Evolutionary conservation across 2,113 vertebrate species (phyloP).

Genomic region (Solea senegalensis): DNA sequence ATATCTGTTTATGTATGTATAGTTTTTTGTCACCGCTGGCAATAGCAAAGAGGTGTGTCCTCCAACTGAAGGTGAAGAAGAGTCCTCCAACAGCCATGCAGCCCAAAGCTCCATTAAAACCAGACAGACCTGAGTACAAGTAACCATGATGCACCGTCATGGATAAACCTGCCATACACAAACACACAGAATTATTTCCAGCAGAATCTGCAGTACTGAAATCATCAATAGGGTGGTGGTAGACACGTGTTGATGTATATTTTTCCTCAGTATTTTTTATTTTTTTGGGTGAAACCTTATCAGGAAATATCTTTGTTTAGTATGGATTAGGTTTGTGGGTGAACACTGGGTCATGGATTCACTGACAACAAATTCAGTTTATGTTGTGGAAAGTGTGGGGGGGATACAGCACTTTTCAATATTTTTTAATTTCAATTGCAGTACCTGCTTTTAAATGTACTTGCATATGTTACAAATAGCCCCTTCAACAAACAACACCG

Average conservation of each 20-base stretch:
- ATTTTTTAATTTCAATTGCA: no score
- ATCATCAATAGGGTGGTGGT: conserved; percentile 40
- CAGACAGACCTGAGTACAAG: conserved; percentile 76
- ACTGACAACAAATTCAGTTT: no score
- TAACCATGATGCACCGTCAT: conserved; percentile 64
- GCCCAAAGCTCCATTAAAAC: conserved; percentile 82
- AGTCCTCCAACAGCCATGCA: conserved; percentile 79
- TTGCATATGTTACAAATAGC: no score
- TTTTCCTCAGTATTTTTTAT: background rate
- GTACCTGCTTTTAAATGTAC: no score
- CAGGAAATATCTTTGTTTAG: conserved; percentile 17
- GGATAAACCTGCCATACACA: conserved; percentile 72
- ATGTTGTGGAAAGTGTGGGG: no score
- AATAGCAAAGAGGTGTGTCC: conserved; percentile 75
- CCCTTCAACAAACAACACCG: no score
- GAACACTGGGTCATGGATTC: no score
- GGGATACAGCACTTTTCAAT: no score
- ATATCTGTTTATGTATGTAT: background rate
- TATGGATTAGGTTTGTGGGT: no score
- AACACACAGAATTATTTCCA: background rate
- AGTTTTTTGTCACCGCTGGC: conserved; percentile 67
- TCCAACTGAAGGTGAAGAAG: conserved; percentile 79
- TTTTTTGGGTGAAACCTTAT: conserved; percentile 27
- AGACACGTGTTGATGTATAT: background rate
- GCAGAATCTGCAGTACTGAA: conserved; percentile 6